Base-by-base conservation (phyloP, 1,140 invertebrate genomes). In the Batillaria attramentaria region DNA sequence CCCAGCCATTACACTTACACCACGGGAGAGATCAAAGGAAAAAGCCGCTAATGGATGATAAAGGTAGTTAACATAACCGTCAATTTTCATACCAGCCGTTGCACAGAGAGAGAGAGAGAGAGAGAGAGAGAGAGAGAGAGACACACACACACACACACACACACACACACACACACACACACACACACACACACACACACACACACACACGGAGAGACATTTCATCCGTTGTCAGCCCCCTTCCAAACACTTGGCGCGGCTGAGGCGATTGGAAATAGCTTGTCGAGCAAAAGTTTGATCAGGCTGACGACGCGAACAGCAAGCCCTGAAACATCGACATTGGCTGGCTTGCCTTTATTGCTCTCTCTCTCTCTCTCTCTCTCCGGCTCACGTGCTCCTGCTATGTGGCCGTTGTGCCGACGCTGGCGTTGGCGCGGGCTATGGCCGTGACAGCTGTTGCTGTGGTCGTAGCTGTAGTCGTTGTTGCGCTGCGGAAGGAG, bases 171-270 rank as follows among this genome's bases (percentile, higher is more conserved):
- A 24, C 46, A 50, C 46, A 24, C 46, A 24, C 46, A 24, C 46
- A 50, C 46, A 50, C 46, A 50, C 46, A 50, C 46, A 50, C 46
- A 50, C 46, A 50, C 46, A 50, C 46, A 50, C 46, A 50, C 46
- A 50, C 46, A 50, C 46, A 50, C 46, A 50, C 46, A 50, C 46
- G 24, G 10, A 24, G 10, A 10, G 10, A 50, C 46, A 50, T 13
- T 10, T 24, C 10, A 13, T 24, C 46, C 46, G 10, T 24, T 50
- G 10, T 50, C 46, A 10, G 10, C 46, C 46, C 46, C 46, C 24
- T 50, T 13, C 46, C 10, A 50, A 24, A 50, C n/a, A n/a, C n/a
- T n/a, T n/a, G n/a, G n/a, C 3, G 1, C n/a, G 1, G 57, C 57
- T 24, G 57, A 31, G 10, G 57, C 1, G 18, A 2, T 1, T 54